Percentiles rank a stretch among this genome's conserved stretches.
Conservation (phyloP, 2,113 vertebrate genomes). For the human (Homo sapiens) region DNA sequence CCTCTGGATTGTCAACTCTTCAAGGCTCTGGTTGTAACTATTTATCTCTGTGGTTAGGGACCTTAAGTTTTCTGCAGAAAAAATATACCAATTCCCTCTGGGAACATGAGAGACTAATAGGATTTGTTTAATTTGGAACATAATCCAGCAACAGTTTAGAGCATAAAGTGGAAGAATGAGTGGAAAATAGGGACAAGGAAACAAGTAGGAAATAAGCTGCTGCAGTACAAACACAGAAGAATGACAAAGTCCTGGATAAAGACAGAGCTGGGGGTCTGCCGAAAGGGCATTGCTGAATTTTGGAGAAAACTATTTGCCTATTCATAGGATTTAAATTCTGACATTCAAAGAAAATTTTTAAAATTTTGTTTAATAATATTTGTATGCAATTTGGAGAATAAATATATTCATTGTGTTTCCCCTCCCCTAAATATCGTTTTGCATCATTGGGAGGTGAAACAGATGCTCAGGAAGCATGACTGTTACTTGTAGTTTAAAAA, state of each 20-base stretch:
- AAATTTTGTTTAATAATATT: background rate
- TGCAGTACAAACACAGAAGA: background rate
- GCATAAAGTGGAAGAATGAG: background rate
- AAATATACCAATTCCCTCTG: background rate
- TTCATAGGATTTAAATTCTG: background rate
- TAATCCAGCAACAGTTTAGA: background rate
- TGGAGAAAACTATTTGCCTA: background rate
- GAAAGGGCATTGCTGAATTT: background rate
- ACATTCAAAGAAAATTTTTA: background rate
- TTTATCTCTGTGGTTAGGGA: background rate
- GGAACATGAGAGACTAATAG: background rate
- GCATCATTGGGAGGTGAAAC: slow-evolving; percentile 49
- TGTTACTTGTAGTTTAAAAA: slow-evolving; percentile 72
- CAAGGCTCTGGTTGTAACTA: background rate
- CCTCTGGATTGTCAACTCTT: background rate
- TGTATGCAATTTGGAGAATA: background rate
- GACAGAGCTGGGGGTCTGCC: background rate
- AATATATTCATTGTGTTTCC: slow-evolving; percentile 27
- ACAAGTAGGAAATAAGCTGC: background rate
- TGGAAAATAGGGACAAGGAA: background rate
- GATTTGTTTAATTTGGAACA: background rate
- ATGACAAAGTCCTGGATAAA: background rate
- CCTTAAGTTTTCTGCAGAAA: slow-evolving; percentile 7
- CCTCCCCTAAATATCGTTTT: slow-evolving; percentile 39
- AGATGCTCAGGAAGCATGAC: slow-evolving; percentile 61